Evolutionary conservation across 2,888 invertebrate species (phyloP).

Genomic region (Cephus sareptanus): DNA sequence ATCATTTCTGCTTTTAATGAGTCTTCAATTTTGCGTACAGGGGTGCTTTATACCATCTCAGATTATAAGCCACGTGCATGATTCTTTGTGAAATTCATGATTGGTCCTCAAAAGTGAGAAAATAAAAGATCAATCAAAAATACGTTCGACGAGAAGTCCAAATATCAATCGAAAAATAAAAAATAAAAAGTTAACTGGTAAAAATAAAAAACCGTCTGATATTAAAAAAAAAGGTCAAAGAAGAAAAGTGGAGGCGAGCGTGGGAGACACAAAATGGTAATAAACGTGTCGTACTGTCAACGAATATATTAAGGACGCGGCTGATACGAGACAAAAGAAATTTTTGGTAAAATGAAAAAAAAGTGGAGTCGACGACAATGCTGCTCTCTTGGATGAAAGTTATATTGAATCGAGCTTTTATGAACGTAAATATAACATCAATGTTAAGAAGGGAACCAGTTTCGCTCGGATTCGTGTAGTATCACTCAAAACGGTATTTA

Average conservation of each 20-base stretch:
- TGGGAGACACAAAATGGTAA: neutral
- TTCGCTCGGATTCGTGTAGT: neutral
- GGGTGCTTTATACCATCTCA: neutral
- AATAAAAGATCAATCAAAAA: neutral
- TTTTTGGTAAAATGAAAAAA: neutral
- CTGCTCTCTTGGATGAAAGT: neutral
- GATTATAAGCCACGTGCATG: neutral
- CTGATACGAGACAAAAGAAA: neutral
- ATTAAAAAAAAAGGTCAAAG: neutral
- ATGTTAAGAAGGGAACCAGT: neutral
- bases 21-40: conserved; percentile 20
- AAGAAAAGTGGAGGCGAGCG: too few species aligned
- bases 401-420: neutral
- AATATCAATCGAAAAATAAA: neutral
- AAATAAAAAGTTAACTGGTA: neutral
- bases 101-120: neutral
- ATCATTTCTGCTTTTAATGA: conserved; percentile 27
- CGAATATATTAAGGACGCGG: neutral
- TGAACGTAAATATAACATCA: neutral
- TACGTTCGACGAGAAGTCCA: neutral
- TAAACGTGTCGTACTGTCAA: neutral
- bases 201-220: neutral
- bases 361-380: neutral
- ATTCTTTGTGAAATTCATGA: neutral
- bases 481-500: neutral